phyloP scores from a whole-genome alignment of 2,113 vertebrate species.

The Platycercus adscitus region DNA sequence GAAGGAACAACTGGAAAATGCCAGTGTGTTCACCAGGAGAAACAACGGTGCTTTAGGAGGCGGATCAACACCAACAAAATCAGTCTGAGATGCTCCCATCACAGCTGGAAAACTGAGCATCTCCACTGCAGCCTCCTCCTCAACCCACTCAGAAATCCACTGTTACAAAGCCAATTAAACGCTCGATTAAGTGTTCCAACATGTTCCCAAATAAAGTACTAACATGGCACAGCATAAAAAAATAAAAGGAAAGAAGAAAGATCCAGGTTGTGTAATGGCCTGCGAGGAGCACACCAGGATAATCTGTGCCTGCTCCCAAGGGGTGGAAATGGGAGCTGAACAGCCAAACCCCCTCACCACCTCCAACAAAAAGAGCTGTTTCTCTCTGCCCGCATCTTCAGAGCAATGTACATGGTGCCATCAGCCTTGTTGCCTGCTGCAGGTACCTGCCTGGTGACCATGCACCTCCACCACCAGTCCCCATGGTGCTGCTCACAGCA shows the following conservation, averaged over 20 bases:
- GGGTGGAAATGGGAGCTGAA: background rate
- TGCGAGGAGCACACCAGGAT: background rate
- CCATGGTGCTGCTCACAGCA: background rate
- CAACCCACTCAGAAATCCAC: slow-evolving; percentile 4
- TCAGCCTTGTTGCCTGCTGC: background rate
- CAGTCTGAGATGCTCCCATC: background rate
- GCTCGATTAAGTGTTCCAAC: slow-evolving; percentile 54
- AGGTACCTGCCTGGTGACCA: background rate
- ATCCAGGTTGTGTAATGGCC: slow-evolving; percentile 2
- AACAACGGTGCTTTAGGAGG: background rate
- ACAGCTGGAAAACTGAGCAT: background rate
- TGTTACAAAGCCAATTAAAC: slow-evolving; percentile 55
- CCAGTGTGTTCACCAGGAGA: background rate
- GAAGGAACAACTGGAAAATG: background rate
- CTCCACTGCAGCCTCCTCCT: background rate
- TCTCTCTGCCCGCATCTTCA: background rate
- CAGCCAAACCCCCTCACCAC: background rate
- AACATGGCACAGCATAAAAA: background rate
- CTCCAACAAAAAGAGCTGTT: background rate
- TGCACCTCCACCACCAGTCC: accelerated
- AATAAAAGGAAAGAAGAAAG: background rate
- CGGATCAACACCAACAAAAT: background rate
- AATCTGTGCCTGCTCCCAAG: background rate
- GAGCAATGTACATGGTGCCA: background rate
- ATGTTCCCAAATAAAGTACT: slow-evolving; percentile 24